Percentiles rank a stretch among this genome's conserved stretches.
Conservation (phyloP, 1,140 invertebrate genomes). For the Drosophila sulfurigaster region DNA sequence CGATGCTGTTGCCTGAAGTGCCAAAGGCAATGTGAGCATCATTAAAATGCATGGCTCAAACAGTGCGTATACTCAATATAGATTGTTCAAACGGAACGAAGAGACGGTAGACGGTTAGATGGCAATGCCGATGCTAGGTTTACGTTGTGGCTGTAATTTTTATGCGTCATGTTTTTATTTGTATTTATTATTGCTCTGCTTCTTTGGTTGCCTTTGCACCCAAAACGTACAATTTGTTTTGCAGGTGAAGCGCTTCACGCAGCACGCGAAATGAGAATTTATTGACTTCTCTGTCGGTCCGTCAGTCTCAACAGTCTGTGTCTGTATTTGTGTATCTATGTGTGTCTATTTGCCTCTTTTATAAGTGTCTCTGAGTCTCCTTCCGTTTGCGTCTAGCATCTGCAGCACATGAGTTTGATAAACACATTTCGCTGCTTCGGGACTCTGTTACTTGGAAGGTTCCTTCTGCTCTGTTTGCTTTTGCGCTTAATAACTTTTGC, state of each 20-base stretch:
- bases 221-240: constrained; percentile 58
- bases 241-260: constrained; percentile 72
- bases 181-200: constrained; percentile 75
- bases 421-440: constrained; percentile 51
- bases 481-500: constrained; percentile 71
- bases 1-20: constrained; percentile 40
- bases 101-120: not conserved
- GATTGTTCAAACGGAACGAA: constrained; percentile 51
- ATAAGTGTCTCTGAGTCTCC: constrained; percentile 61
- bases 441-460: constrained; percentile 48
- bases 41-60: constrained; percentile 83
- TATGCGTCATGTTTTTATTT: constrained; percentile 81
- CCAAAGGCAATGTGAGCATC: constrained; percentile 61
- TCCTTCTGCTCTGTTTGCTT: constrained; percentile 61
- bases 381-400: constrained; percentile 42
- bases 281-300: constrained; percentile 63
- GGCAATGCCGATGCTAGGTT: constrained; percentile 10
- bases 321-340: constrained; percentile 13
- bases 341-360: constrained; percentile 34
- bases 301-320: constrained; percentile 15
- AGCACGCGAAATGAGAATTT: constrained; percentile 76
- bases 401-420: constrained; percentile 64
- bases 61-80: constrained; percentile 80
- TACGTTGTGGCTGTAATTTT: constrained; percentile 70
- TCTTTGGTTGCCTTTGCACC: constrained; percentile 41